Evolutionary conservation across 2,888 invertebrate species (phyloP).

Genomic region (Agonum fuliginosum): DNA sequence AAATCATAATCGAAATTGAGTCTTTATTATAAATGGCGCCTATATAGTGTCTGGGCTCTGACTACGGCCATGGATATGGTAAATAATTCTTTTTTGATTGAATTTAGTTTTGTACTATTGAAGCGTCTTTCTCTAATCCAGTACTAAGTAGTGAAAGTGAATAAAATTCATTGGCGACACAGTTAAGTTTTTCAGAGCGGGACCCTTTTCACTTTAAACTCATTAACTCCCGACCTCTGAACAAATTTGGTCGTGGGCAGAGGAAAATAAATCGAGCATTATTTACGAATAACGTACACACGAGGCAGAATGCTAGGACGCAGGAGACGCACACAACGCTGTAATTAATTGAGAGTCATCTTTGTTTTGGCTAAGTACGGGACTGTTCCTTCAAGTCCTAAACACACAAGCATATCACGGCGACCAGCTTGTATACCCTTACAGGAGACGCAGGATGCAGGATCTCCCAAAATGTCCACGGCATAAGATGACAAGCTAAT

Average conservation of each 20-base stretch:
- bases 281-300: slow-evolving; percentile 39
- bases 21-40: no score
- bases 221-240: slow-evolving; percentile 9
- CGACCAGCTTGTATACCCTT: slow-evolving; percentile 28
- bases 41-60: no score
- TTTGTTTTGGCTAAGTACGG: slow-evolving; percentile 48
- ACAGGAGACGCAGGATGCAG: neutral
- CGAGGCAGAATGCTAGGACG: no score
- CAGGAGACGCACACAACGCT: slow-evolving; percentile 20
- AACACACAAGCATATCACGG: slow-evolving; percentile 41
- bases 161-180: neutral
- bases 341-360: slow-evolving; percentile 50
- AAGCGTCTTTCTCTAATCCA: neutral
- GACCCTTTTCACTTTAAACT: slow-evolving; percentile 11
- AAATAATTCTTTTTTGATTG: no score
- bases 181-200: neutral
- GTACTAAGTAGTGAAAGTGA: neutral
- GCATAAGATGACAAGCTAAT: no score
- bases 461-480: neutral
- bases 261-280: slow-evolving; percentile 44
- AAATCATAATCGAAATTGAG: no score
- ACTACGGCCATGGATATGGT: no score
- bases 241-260: slow-evolving; percentile 1
- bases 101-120: no score
- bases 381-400: slow-evolving; percentile 39